Evolutionary conservation across 2,113 vertebrate genomes (phyloP).

Genomic region (Delphinus delphis): DNA sequence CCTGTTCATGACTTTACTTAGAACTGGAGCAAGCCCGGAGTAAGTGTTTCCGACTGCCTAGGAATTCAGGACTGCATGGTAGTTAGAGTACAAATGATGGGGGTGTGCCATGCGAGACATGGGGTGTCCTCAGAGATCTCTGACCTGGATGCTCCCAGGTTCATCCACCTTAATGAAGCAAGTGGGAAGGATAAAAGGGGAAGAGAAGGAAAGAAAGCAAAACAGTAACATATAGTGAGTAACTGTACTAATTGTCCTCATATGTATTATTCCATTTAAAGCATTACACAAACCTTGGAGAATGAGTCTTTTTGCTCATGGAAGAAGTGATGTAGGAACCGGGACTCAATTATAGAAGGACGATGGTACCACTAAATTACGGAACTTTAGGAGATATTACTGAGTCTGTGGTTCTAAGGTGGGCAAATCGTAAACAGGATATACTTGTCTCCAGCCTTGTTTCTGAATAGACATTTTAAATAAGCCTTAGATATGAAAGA

Average conservation of each 20-base stretch:
- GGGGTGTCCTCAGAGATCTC: neutral
- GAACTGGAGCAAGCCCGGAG: neutral
- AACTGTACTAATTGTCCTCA: neutral
- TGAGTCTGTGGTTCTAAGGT: neutral
- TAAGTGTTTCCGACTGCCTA: neutral
- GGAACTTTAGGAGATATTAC: neutral
- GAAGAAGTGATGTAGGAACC: neutral
- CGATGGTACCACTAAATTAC: neutral
- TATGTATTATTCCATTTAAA: neutral
- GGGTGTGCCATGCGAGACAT: neutral
- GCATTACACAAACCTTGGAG: neutral
- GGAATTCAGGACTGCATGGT: neutral
- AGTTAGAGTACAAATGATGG: neutral
- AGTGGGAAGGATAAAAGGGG: neutral
- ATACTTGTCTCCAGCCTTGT: neutral
- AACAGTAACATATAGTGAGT: neutral
- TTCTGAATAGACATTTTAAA: neutral
- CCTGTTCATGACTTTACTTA: conserved; percentile 41
- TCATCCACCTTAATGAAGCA: neutral
- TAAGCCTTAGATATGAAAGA: neutral
- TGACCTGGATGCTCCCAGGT: neutral
- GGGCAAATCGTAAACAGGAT: neutral
- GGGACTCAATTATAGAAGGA: neutral
- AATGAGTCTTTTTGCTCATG: neutral
- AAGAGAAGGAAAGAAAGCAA: neutral